These are phyloP conservation scores for Probaryconus sp. DNA, from an alignment of 1,140 invertebrate genomes.

Conservation along the genomic window DNA sequence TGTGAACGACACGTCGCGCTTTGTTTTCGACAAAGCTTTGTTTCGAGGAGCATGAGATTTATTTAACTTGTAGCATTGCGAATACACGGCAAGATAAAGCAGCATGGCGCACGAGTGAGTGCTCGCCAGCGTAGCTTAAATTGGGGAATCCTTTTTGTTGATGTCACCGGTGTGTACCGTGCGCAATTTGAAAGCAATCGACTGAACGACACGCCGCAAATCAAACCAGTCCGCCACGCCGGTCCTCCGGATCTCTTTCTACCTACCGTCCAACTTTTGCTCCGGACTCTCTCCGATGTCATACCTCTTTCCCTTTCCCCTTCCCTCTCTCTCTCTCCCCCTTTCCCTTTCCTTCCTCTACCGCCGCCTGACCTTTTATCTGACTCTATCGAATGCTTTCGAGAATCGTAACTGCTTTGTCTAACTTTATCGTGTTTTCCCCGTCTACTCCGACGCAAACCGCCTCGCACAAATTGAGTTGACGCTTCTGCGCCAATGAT, in stretches of 20 bases:
- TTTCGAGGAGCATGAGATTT: constrained; percentile 52
- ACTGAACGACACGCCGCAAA: constrained; percentile 77
- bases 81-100: constrained; percentile 12
- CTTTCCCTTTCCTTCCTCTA: not conserved
- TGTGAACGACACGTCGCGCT: constrained; percentile 15
- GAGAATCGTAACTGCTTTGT: too few relatives aligned
- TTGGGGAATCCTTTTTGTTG: constrained; percentile 60
- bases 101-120: constrained; percentile 27
- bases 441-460: too few relatives aligned
- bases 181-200: constrained; percentile 76
- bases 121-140: constrained; percentile 1
- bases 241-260: constrained; percentile 43
- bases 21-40: constrained; percentile 25
- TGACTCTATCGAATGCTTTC: too few relatives aligned
- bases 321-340: constrained; percentile 7
- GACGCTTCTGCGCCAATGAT: constrained; percentile 58
- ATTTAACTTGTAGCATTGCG: constrained; percentile 62
- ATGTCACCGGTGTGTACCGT: constrained; percentile 63
- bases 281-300: constrained; percentile 8
- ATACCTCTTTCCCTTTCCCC: not conserved
- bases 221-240: constrained; percentile 70
- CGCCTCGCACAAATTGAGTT: constrained; percentile 65
- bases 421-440: not conserved
- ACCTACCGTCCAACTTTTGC: constrained; percentile 37
- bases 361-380: not conserved